Evolutionary conservation across 2,888 invertebrate species (phyloP).

Genomic region (Anthrax anthrax): DNA sequence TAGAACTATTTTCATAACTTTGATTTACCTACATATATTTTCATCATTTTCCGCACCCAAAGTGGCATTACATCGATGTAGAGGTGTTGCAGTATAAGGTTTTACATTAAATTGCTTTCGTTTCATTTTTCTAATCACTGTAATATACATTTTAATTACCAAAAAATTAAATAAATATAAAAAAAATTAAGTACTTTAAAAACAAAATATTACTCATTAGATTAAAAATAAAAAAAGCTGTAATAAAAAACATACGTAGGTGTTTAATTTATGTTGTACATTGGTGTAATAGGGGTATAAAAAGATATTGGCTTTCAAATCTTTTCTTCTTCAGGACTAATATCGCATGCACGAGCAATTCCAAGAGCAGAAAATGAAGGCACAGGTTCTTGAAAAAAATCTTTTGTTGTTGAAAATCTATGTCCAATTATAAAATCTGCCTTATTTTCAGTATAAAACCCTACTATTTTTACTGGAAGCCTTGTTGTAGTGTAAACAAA

Average conservation of each 20-base stretch:
- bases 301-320: not conserved
- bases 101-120: too few species aligned
- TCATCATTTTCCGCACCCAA: too few species aligned
- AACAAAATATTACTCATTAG: too few species aligned
- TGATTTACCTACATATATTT: too few species aligned
- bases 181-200: too few species aligned
- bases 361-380: not conserved
- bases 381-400: not conserved
- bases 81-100: too few species aligned
- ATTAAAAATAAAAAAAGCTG: too few species aligned
- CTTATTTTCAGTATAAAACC: not conserved
- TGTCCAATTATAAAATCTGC: not conserved
- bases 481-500: not conserved
- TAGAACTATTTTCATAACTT: too few species aligned
- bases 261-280: not conserved
- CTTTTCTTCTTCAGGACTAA: not conserved
- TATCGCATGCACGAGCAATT: not conserved
- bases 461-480: not conserved
- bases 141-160: too few species aligned
- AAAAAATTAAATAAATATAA: too few species aligned
- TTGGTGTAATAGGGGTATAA: not conserved
- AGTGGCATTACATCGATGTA: too few species aligned
- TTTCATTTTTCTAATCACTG: too few species aligned
- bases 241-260: not conserved
- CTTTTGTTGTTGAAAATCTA: not conserved